A percentile compares a stretch with the other conserved stretches of the same genome.
These are phyloP conservation scores for Caenorhabditis panamensis DNA, from an alignment of 2,888 invertebrate genomes.

Conservation along the genomic window DNA sequence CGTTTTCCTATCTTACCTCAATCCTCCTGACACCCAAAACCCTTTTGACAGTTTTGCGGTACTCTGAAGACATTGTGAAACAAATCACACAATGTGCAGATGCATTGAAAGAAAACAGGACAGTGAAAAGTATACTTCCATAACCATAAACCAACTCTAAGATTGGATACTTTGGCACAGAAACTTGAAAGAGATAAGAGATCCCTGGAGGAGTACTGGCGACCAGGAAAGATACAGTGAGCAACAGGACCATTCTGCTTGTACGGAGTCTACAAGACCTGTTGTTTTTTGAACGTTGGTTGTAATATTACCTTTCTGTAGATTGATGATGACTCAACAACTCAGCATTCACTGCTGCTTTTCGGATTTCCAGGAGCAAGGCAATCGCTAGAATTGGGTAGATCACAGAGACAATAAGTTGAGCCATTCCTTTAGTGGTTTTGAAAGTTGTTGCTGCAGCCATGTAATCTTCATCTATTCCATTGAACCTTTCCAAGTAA, in stretches of 20 bases:
- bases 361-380: neutral
- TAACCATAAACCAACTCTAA: too few relatives aligned
- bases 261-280: neutral
- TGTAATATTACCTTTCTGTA: neutral
- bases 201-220: neutral
- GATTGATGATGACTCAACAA: neutral
- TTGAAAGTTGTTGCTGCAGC: too few relatives aligned
- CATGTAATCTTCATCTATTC: too few relatives aligned
- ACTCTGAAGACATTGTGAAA: too few relatives aligned
- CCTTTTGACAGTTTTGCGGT: too few relatives aligned
- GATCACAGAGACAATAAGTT: neutral
- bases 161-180: too few relatives aligned
- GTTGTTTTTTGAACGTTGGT: neutral
- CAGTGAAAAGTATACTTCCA: too few relatives aligned
- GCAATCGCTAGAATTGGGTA: constrained; percentile 2
- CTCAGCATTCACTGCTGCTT: neutral
- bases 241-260: neutral
- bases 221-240: neutral
- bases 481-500: too few relatives aligned
- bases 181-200: neutral
- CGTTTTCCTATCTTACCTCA: too few relatives aligned
- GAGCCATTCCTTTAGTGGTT: too few relatives aligned
- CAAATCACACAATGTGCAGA: too few relatives aligned
- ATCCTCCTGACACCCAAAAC: neutral
- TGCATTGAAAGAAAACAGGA: constrained; percentile 16